These are phyloP conservation scores for Trididemnum miniatum DNA, from an alignment of 23 tunicate genomes.

Conservation along the genomic window DNA sequence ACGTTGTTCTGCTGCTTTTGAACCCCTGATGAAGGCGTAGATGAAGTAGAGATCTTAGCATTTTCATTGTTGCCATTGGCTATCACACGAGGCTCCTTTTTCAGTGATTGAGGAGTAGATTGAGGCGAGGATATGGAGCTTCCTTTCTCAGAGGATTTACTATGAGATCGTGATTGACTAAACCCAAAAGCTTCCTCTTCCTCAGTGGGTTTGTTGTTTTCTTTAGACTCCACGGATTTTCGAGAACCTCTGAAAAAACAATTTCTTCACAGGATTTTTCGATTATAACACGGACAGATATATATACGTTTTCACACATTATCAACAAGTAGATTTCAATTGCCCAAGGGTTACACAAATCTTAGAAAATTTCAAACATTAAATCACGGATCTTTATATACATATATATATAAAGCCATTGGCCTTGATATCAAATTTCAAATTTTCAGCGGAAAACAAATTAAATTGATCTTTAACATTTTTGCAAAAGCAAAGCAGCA, in stretches of 20 bases:
- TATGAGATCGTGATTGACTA: conserved; percentile 8
- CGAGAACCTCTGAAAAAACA: conserved; percentile 27
- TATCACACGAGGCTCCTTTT: background rate
- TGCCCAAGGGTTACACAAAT: too few species aligned
- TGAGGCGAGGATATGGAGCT: background rate
- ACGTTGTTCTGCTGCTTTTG: conserved; percentile 18
- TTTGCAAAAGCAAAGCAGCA: too few species aligned
- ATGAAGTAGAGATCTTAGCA: conserved; percentile 26
- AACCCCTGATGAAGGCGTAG: background rate
- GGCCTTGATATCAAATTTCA: too few species aligned
- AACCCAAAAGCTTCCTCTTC: conserved; percentile 39
- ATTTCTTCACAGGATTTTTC: too few species aligned
- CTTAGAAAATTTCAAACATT: too few species aligned
- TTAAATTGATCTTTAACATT: too few species aligned
- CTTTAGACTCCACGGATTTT: conserved; percentile 31
- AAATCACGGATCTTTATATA: too few species aligned
- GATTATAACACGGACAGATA: too few species aligned
- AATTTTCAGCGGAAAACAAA: too few species aligned
- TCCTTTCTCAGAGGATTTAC: background rate
- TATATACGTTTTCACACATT: too few species aligned
- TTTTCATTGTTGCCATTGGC: conserved; percentile 50
- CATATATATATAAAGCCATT: too few species aligned
- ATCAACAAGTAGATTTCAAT: too few species aligned
- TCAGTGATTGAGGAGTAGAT: background rate
- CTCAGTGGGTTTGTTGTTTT: background rate